A percentile compares a stretch with the other conserved stretches of the same genome.
Evolutionary conservation across 2,888 invertebrate species (phyloP).

Genomic region (Eucriotettix oculatus): DNA sequence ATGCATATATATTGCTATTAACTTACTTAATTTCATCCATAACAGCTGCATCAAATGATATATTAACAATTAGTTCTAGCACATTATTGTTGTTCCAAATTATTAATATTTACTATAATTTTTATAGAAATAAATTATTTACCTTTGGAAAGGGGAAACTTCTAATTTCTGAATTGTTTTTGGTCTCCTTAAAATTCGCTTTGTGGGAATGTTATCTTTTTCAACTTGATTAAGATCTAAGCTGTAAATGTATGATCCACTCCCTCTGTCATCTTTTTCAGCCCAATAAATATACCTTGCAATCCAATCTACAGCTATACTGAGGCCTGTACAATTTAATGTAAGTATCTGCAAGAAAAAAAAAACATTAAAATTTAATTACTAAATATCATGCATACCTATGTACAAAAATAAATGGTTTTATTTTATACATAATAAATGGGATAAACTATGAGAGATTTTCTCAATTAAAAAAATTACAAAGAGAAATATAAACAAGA

Average conservation of each 20-base stretch:
- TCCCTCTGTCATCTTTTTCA: slow-evolving; percentile 35
- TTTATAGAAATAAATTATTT: slow-evolving; percentile 12
- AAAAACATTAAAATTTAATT: neutral
- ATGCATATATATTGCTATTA: neutral
- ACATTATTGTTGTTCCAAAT: slow-evolving; percentile 1
- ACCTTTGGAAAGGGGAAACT: slow-evolving; percentile 60
- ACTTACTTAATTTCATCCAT: neutral
- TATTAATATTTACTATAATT: slow-evolving; percentile 1
- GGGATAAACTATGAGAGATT: too few relatives aligned
- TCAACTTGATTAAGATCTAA: slow-evolving; percentile 47
- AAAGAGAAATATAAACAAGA: too few relatives aligned
- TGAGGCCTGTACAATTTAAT: slow-evolving; percentile 39
- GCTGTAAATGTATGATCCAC: slow-evolving; percentile 38
- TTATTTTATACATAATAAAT: too few relatives aligned
- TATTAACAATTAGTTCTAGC: neutral
- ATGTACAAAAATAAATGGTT: too few relatives aligned
- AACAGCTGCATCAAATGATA: neutral
- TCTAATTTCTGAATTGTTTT: slow-evolving; percentile 48
- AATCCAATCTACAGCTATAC: slow-evolving; percentile 77
- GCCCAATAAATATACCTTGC: slow-evolving; percentile 69
- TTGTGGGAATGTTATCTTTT: slow-evolving; percentile 20
- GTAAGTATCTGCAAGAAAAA: slow-evolving; percentile 27
- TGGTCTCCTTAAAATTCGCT: slow-evolving; percentile 31
- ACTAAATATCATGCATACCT: neutral
- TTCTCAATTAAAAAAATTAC: too few relatives aligned